Evolutionary conservation across 1,140 invertebrate genomes (phyloP).

Genomic region (Drusus annulatus): DNA sequence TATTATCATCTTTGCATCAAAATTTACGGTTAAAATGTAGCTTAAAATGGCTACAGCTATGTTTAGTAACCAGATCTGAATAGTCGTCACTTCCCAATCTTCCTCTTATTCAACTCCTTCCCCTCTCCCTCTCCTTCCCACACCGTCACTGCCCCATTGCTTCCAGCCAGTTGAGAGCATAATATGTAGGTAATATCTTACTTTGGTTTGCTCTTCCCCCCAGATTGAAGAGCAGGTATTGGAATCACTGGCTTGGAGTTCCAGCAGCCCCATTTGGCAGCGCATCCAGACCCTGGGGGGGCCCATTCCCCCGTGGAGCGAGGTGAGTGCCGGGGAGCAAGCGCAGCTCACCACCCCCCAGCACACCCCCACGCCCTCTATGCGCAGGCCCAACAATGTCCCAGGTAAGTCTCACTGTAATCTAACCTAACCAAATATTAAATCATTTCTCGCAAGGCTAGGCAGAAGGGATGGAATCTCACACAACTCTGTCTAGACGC

Average conservation of each 20-base stretch:
- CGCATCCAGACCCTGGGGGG: constrained; percentile 73
- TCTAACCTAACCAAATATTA: neutral
- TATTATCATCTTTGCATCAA: no score
- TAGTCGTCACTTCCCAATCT: no score
- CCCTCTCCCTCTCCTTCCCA: no score
- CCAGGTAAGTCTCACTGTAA: neutral
- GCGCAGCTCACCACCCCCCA: neutral
- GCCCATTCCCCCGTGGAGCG: constrained; percentile 78
- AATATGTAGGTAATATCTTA: no score
- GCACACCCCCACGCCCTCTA: neutral
- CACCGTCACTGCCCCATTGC: no score
- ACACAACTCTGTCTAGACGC: no score
- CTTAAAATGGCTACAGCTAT: no score
- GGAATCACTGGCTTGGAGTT: constrained; percentile 93
- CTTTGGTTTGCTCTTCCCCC: no score
- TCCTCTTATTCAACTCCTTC: no score
- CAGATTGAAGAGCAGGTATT: constrained; percentile 96
- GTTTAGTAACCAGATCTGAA: no score
- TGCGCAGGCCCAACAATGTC: constrained; percentile 1
- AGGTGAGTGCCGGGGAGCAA: constrained; percentile 70
- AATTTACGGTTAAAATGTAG: no score
- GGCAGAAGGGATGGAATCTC: neutral
- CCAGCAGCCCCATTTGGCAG: constrained; percentile 91
- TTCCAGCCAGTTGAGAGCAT: no score
- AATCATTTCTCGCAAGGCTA: neutral